Conservation (phyloP, 2,888 invertebrate genomes). For the Mythimna loreyi region DNA sequence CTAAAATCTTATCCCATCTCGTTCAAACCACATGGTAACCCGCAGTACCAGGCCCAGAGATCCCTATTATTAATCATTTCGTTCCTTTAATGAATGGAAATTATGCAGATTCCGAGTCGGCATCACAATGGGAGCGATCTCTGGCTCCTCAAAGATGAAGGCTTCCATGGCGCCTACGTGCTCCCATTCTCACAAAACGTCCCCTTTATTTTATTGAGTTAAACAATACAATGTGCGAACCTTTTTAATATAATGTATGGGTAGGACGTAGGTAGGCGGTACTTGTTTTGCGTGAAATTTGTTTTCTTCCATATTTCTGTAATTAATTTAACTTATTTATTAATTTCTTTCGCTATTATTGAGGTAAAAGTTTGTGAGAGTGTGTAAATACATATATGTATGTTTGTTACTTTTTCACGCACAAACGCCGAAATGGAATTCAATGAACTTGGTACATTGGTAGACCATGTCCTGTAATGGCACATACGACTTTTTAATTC, state of each 20-base stretch:
- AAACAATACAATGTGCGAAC: conserved; percentile 57
- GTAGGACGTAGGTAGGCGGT: background rate
- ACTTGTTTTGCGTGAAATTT: background rate
- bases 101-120: conserved; percentile 86
- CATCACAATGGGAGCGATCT: conserved; percentile 86
- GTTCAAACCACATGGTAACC: conserved; percentile 64
- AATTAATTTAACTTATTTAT: no score
- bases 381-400: no score
- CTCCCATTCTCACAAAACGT: conserved; percentile 59
- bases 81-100: conserved; percentile 88
- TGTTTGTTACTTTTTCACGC: no score
- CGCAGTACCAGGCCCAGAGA: conserved; percentile 75
- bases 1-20: conserved; percentile 14
- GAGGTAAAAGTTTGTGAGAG: no score
- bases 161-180: conserved; percentile 61
- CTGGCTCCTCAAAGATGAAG: conserved; percentile 77
- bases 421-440: no score
- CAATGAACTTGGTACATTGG: no score
- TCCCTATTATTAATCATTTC: conserved; percentile 89
- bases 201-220: conserved; percentile 70
- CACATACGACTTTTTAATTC: no score
- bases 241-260: conserved; percentile 30
- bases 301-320: background rate
- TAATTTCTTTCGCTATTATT: no score
- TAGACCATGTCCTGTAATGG: no score